Conservation (phyloP, 2,797 vertebrate genomes). For the Esox masquinongy region DNA sequence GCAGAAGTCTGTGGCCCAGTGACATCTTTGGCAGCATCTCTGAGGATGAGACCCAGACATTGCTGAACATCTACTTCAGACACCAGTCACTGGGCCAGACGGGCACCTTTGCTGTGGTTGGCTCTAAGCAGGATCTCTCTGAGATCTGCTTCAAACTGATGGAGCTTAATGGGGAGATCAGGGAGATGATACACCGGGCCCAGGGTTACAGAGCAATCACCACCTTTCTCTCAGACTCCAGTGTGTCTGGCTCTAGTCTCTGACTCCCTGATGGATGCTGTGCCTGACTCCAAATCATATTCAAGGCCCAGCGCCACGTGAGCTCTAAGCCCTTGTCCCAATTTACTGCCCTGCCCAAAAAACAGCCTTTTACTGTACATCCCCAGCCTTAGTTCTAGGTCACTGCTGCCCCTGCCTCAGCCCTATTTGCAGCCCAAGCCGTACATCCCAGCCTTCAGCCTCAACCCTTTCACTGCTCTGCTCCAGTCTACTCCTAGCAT, state of each 20-base stretch:
- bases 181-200: slow-evolving; percentile 89
- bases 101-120: slow-evolving; percentile 95
- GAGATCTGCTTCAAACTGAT: slow-evolving; percentile 91
- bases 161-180: slow-evolving; percentile 93
- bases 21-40: slow-evolving; percentile 93
- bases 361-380: background rate
- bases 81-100: slow-evolving; percentile 97
- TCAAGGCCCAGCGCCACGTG: background rate
- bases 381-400: background rate
- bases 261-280: slow-evolving; percentile 70
- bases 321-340: background rate
- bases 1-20: slow-evolving; percentile 90
- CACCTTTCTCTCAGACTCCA: slow-evolving; percentile 91
- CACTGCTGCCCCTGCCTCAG: background rate
- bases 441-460: background rate
- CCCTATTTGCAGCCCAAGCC: no score
- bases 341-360: background rate
- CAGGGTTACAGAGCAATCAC: slow-evolving; percentile 88
- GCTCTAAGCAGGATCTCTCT: slow-evolving; percentile 91
- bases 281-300: slow-evolving; percentile 40
- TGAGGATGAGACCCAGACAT: slow-evolving; percentile 93
- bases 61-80: slow-evolving; percentile 96
- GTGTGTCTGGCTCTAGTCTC: slow-evolving; percentile 88
- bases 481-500: slow-evolving; percentile 47
- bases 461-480: background rate